Conservation (phyloP, 1,140 invertebrate species). For the Rhizoglyphus robini region DNA sequence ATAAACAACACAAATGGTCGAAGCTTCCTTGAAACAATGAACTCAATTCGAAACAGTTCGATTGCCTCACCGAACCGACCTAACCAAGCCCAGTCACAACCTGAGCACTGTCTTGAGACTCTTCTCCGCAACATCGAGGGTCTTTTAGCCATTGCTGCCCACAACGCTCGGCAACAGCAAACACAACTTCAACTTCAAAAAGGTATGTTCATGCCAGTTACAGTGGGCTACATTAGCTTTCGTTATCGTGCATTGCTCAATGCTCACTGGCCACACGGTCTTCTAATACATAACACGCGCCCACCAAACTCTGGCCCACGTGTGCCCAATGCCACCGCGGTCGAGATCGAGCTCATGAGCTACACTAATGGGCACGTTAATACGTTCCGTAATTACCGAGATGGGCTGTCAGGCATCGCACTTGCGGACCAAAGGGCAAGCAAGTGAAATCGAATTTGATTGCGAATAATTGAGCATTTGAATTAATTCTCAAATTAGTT, state of each 20-base stretch:
- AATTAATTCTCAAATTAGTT: constrained; percentile 12
- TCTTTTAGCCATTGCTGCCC: constrained; percentile 79
- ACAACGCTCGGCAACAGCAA: constrained; percentile 87
- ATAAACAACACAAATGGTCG: background rate
- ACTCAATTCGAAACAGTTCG: background rate
- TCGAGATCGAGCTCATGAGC: too few species aligned
- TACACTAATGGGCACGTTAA: background rate
- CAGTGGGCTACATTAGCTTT: too few species aligned
- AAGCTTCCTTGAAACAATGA: background rate
- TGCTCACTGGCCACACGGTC: too few species aligned
- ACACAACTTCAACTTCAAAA: constrained; percentile 89
- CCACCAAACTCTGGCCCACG: background rate
- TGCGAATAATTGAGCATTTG: background rate
- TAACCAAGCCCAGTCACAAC: constrained; percentile 9
- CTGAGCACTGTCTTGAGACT: constrained; percentile 48
- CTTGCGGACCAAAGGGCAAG: background rate
- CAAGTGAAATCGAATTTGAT: background rate
- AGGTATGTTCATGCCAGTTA: constrained; percentile 51
- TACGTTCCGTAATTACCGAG: background rate
- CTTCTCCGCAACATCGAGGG: constrained; percentile 86
- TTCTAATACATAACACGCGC: background rate
- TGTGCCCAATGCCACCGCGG: too few species aligned
- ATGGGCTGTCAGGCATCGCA: background rate
- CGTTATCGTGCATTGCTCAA: too few species aligned
- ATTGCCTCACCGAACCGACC: background rate